Evolutionary conservation across 2,113 vertebrate species (phyloP).

Genomic region (Gorsachius goisagi): DNA sequence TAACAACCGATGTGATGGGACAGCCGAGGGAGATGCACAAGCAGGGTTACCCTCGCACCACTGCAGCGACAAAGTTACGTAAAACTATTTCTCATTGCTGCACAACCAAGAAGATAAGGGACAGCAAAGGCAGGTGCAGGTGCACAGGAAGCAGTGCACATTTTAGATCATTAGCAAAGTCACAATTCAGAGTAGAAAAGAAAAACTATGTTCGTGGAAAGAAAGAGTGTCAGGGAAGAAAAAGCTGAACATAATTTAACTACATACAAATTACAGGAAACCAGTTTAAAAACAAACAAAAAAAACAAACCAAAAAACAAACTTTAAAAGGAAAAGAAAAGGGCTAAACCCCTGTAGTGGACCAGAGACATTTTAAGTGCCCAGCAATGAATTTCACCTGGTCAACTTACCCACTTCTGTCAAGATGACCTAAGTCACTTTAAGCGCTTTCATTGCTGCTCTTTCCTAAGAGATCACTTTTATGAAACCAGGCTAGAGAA

Average conservation of each 20-base stretch:
- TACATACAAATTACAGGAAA: too few species aligned
- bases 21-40: rapidly evolving
- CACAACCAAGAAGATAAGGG: rapidly evolving
- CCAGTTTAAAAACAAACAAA: too few species aligned
- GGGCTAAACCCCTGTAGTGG: not conserved
- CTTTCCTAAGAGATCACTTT: not conserved
- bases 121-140: not conserved
- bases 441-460: not conserved
- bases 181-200: not conserved
- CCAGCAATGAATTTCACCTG: not conserved
- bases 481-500: not conserved
- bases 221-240: not conserved
- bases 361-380: not conserved
- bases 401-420: not conserved
- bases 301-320: not conserved
- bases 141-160: rapidly evolving
- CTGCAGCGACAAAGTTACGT: rapidly evolving
- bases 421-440: not conserved
- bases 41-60: not conserved
- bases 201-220: not conserved
- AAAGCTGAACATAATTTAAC: not conserved
- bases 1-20: not conserved
- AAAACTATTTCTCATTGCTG: not conserved
- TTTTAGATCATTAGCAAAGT: not conserved
- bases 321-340: not conserved